A percentile compares a stretch with the other conserved stretches of the same genome.
Conservation (phyloP, 1,140 invertebrate species). For the Gonioctena quinquepunctata region DNA sequence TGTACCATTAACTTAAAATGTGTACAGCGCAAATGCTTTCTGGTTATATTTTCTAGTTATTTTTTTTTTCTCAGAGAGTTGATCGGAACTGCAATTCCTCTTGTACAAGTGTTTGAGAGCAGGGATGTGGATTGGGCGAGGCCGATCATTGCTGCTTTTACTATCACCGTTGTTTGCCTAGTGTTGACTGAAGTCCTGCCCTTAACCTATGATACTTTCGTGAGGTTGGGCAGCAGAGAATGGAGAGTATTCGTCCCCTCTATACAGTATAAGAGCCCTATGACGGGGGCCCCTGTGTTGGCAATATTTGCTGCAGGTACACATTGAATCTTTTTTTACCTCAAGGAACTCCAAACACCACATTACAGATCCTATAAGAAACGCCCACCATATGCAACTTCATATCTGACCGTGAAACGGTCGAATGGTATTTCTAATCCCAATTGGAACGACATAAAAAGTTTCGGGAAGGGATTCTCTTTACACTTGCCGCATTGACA, state of each 20-base stretch:
- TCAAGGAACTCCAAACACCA: no score
- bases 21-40: no score
- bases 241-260: constrained; percentile 67
- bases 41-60: no score
- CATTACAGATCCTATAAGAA: no score
- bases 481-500: no score
- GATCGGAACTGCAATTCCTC: constrained; percentile 60
- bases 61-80: constrained; percentile 43
- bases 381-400: no score
- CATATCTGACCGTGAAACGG: no score
- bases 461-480: no score
- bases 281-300: constrained; percentile 68
- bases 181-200: constrained; percentile 67
- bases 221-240: constrained; percentile 64
- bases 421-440: no score
- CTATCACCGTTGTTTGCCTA: constrained; percentile 63
- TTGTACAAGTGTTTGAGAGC: constrained; percentile 65
- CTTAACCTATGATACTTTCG: constrained; percentile 62
- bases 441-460: no score
- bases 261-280: constrained; percentile 65
- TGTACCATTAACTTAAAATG: no score
- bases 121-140: constrained; percentile 65
- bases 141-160: constrained; percentile 64
- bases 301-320: constrained; percentile 69
- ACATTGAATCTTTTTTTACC: no score